Percentiles rank a stretch among this genome's conserved stretches.
These are phyloP conservation scores for Pempheris klunzingeri DNA, from an alignment of 2,797 vertebrate genomes.

Conservation along the genomic window DNA sequence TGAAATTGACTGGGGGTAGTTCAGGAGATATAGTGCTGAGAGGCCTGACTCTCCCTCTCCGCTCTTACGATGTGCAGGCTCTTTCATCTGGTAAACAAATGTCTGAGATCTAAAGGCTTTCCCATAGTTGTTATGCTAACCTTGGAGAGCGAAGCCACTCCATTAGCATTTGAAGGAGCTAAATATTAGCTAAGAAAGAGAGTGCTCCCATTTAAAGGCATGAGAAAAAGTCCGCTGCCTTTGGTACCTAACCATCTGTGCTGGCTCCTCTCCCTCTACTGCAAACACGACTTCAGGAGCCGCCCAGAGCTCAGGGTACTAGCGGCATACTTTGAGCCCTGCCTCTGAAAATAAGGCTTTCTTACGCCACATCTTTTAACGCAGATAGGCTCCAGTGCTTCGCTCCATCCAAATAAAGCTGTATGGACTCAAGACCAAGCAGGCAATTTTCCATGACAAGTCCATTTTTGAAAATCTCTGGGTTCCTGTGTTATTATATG, in stretches of 20 bases:
- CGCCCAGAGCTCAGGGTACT: constrained; percentile 51
- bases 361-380: constrained; percentile 69
- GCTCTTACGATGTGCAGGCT: constrained; percentile 86
- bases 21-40: constrained; percentile 84
- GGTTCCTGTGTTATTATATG: constrained; percentile 35
- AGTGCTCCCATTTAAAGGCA: constrained; percentile 94
- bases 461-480: constrained; percentile 75
- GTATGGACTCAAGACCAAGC: constrained; percentile 81
- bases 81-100: constrained; percentile 98
- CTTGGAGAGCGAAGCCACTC: constrained; percentile 94
- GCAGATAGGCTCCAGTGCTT: constrained; percentile 64
- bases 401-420: constrained; percentile 71
- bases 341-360: constrained; percentile 74
- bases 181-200: constrained; percentile 99
- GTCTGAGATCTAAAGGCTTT: constrained; percentile 97
- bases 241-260: constrained; percentile 95
- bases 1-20: constrained; percentile 90
- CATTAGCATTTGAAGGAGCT: constrained; percentile 99
- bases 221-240: constrained; percentile 94
- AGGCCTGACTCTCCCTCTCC: constrained; percentile 74
- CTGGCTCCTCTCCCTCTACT: constrained; percentile 85
- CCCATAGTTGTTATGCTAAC: constrained; percentile 99
- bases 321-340: constrained; percentile 62
- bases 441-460: constrained; percentile 80
- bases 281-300: constrained; percentile 81